phyloP scores from a whole-genome alignment of 2,888 invertebrate species.

The Synergus japonicus region DNA sequence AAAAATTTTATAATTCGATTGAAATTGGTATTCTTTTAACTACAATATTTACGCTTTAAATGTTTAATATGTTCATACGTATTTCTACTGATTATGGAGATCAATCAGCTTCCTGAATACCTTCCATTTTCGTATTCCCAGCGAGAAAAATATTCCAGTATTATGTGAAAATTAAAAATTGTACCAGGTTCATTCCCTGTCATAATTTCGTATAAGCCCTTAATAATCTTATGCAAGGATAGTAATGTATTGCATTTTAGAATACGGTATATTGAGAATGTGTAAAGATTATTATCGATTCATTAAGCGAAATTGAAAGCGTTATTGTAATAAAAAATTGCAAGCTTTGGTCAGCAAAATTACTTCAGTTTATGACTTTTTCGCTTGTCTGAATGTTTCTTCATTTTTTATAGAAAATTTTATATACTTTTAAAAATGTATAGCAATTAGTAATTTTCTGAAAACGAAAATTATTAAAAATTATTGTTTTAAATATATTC shows the following conservation, averaged over 20 bases:
- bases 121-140: neutral
- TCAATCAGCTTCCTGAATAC: neutral
- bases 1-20: too few relatives aligned
- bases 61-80: neutral
- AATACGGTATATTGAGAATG: slow-evolving; percentile 28
- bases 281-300: slow-evolving; percentile 6
- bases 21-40: too few relatives aligned
- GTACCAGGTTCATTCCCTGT: slow-evolving; percentile 9
- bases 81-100: neutral
- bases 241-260: slow-evolving; percentile 3
- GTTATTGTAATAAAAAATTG: slow-evolving; percentile 1
- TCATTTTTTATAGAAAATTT: too few relatives aligned
- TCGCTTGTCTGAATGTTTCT: too few relatives aligned
- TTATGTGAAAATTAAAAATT: slow-evolving; percentile 31
- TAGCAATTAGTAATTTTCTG: too few relatives aligned
- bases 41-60: neutral
- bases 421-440: too few relatives aligned
- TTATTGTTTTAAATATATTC: too few relatives aligned
- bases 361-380: too few relatives aligned
- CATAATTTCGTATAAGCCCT: slow-evolving; percentile 26
- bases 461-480: too few relatives aligned
- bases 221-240: slow-evolving; percentile 10
- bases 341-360: slow-evolving; percentile 1
- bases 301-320: neutral
- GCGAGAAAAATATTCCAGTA: slow-evolving; percentile 30